These are phyloP conservation scores for Lontra canadensis DNA, from an alignment of 2,113 vertebrate genomes.

Conservation along the genomic window DNA sequence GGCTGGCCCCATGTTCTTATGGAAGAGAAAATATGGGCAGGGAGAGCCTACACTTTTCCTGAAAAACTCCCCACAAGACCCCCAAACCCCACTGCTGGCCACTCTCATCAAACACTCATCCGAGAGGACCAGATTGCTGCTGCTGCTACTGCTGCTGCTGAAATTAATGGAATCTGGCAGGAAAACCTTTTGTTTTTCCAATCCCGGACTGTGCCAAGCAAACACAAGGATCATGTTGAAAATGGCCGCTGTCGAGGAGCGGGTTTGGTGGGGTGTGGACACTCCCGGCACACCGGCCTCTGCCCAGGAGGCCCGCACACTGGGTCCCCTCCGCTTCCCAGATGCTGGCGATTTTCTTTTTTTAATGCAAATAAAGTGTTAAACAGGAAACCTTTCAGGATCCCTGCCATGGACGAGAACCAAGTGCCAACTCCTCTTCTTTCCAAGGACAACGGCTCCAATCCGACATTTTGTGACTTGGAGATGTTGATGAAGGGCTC, in stretches of 20 bases:
- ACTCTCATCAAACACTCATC: constrained; percentile 80
- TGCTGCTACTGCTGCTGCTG: constrained; percentile 75
- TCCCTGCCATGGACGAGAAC: constrained; percentile 45
- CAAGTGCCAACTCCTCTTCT: constrained; percentile 57
- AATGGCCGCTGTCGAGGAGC: constrained; percentile 73
- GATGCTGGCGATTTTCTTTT: constrained; percentile 46
- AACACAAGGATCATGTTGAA: constrained; percentile 85
- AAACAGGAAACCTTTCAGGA: constrained; percentile 63
- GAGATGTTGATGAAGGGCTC: constrained; percentile 4
- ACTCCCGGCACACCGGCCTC: background rate
- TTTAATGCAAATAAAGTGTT: constrained; percentile 57
- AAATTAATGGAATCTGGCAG: constrained; percentile 88
- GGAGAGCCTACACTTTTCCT: constrained; percentile 65
- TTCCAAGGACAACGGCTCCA: constrained; percentile 48
- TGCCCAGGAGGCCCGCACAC: background rate
- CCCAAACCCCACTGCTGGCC: constrained; percentile 75
- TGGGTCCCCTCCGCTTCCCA: constrained; percentile 63
- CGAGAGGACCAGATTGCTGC: constrained; percentile 83
- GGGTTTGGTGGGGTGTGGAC: background rate
- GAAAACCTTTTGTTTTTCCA: constrained; percentile 86
- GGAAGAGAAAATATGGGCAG: background rate
- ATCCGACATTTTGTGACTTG: constrained; percentile 70
- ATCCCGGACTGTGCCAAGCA: constrained; percentile 84
- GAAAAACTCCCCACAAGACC: constrained; percentile 79
- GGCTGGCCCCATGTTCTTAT: background rate